Evolutionary conservation across 1,140 invertebrate species (phyloP).

Genomic region (Anastatus disparis): DNA sequence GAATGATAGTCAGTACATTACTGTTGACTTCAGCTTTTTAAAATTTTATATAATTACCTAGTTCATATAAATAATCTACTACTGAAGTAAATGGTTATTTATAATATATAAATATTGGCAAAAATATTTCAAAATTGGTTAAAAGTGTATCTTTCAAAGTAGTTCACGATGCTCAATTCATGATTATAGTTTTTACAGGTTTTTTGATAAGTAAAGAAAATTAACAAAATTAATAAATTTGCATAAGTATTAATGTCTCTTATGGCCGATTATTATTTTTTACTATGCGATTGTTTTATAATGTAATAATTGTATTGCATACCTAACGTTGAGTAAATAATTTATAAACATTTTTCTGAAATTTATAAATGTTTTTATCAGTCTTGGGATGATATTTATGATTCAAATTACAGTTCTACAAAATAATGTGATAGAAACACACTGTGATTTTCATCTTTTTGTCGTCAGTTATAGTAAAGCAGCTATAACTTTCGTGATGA

Average conservation of each 20-base stretch:
- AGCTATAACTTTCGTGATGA: not conserved
- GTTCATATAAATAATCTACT: not conserved
- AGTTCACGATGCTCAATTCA: not conserved
- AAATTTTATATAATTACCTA: slow-evolving; percentile 1
- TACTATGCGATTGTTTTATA: not conserved
- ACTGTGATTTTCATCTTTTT: slow-evolving; percentile 21
- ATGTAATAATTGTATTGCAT: not conserved
- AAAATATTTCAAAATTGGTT: not conserved
- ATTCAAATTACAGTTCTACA: not conserved
- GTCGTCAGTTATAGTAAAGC: not conserved
- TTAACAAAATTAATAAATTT: not conserved
- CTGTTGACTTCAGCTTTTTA: no score
- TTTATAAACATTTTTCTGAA: not conserved
- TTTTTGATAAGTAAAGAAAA: not conserved
- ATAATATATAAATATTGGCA: not conserved
- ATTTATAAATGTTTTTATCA: not conserved
- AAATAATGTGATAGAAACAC: slow-evolving; percentile 22
- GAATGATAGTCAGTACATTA: slow-evolving; percentile 4
- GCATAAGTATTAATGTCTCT: not conserved
- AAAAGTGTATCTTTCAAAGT: not conserved
- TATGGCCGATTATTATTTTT: not conserved
- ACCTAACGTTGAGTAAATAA: not conserved
- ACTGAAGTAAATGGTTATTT: not conserved
- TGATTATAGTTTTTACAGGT: not conserved
- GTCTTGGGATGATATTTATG: not conserved